Base-by-base conservation (phyloP, 2,113 vertebrate genomes). In the Furnarius figulus region DNA sequence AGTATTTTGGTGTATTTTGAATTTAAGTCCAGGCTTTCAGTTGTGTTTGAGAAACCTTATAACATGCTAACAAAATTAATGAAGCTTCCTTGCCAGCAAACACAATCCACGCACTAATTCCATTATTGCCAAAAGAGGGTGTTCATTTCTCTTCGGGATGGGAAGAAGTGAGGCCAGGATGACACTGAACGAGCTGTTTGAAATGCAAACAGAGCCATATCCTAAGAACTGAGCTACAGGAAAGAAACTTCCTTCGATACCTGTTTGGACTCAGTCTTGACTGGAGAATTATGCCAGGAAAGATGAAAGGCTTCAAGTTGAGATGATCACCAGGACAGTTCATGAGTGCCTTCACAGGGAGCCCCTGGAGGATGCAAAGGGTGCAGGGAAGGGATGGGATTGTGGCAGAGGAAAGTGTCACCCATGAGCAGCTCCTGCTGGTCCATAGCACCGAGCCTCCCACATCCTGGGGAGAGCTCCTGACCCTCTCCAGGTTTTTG, bases 61-160 rank as follows among this genome's bases (percentile, higher is more conserved):
- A 78, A 83, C 65, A 25, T 9, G 18, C n/a, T 81, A 92, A 72
- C 37, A 85, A 95, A 96, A 97, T 93, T 89, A 97, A 97, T 88
- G 89, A 97, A 95, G 74, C 73, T 93, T 50, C 63, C 77, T 88
- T 95, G 96, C 92, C 97, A 97, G 94, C 55, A 91, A 96, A 96
- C 94, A 89, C 15, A 74, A 52, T 66, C 81, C 92, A 87, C 86
- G 49, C 62, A 39, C 75, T 89, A 14, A 73, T 90, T 78, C 82
- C 55, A 30, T 31, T 39, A 46, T 39, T 95, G 96, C 96, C 96
- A 96, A 89, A 95, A 66, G 92, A 72, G 7, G 4, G 12, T 25
- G 50, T 55, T 93, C 87, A 11, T 97, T 95, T 95, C 95, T 55
- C 91, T 92, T 95, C 78, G 67, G 61, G 84, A 91, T 31, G 46